Evolutionary conservation across 1,140 invertebrate genomes (phyloP).

Genomic region (Panagrolaimus sp.): DNA sequence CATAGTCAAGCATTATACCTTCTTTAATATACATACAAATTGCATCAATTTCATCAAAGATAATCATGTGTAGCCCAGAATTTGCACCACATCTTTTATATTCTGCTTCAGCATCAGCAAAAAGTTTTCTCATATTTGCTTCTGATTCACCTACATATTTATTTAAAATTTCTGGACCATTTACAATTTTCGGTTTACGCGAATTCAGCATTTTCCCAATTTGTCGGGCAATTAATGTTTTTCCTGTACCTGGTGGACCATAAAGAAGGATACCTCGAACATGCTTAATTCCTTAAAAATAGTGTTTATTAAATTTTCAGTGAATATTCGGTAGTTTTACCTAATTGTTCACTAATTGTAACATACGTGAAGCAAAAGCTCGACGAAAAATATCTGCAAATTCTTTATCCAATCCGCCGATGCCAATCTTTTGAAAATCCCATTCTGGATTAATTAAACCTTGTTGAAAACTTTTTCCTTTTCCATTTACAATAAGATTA

Average conservation of each 20-base stretch:
- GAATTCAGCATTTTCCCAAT: slow-evolving; percentile 99
- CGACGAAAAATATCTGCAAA: slow-evolving; percentile 93
- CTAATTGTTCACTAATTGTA: slow-evolving; percentile 88
- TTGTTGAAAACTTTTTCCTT: slow-evolving; percentile 66
- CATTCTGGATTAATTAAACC: slow-evolving; percentile 90
- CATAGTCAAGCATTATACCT: too few relatives aligned
- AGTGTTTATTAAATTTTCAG: too few relatives aligned
- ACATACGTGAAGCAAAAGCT: slow-evolving; percentile 94
- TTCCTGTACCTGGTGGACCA: slow-evolving; percentile 95
- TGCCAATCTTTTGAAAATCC: slow-evolving; percentile 98
- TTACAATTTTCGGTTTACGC: slow-evolving; percentile 96
- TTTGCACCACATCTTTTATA: slow-evolving; percentile 84
- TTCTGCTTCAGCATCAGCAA: slow-evolving; percentile 97
- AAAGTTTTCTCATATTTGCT: slow-evolving; percentile 88
- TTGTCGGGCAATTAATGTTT: slow-evolving; percentile 95
- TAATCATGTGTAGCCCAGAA: slow-evolving; percentile 96
- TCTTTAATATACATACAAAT: slow-evolving; percentile 99
- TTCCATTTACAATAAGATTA: slow-evolving; percentile 65
- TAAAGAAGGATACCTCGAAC: slow-evolving; percentile 87
- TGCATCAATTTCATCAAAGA: slow-evolving; percentile 99
- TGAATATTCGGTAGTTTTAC: slow-evolving; percentile 61
- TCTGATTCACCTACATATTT: slow-evolving; percentile 88
- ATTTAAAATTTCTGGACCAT: slow-evolving; percentile 96
- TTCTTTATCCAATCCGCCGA: slow-evolving; percentile 91
- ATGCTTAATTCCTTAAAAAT: slow-evolving; percentile 72